Percentiles rank a stretch among this genome's conserved stretches.
phyloP scores from a whole-genome alignment of 2,888 invertebrate species.

The Octodonta nipae region DNA sequence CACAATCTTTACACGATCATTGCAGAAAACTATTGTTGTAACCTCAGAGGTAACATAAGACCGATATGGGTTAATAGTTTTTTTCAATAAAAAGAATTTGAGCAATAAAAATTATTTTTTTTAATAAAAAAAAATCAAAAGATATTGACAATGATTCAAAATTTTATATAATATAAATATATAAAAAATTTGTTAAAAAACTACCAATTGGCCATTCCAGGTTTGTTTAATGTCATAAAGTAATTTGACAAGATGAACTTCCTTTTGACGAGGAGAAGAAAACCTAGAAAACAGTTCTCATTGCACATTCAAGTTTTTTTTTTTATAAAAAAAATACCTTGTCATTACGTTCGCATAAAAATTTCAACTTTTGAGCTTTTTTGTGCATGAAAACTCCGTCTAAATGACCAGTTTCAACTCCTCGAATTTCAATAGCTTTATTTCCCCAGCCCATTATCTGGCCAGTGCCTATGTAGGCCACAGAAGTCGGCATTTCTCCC shows the following conservation, averaged over 20 bases:
- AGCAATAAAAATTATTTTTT: too few relatives aligned
- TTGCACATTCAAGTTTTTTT: too few relatives aligned
- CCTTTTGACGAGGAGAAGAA: conserved; percentile 98
- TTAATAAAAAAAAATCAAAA: too few relatives aligned
- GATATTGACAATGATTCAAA: too few relatives aligned
- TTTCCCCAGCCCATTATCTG: conserved; percentile 99
- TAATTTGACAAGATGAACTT: conserved; percentile 99
- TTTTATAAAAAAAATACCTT: conserved; percentile 99
- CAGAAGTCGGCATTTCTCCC: conserved; percentile 99
- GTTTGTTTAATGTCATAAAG: conserved; percentile 99
- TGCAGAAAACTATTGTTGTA: too few relatives aligned
- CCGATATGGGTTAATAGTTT: too few relatives aligned
- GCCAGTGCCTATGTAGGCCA: conserved; percentile 97
- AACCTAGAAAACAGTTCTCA: too few relatives aligned
- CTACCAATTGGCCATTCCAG: conserved; percentile 99
- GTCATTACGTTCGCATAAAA: conserved; percentile 99
- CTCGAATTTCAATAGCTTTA: conserved; percentile 99
- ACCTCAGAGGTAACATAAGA: too few relatives aligned
- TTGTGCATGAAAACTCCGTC: conserved; percentile 99
- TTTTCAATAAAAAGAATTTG: too few relatives aligned
- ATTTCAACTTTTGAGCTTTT: conserved; percentile 98
- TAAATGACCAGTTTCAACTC: conserved; percentile 96
- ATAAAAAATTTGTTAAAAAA: not conserved
- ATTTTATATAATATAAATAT: too few relatives aligned
- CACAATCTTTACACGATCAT: too few relatives aligned